Evolutionary conservation across 2,888 invertebrate species (phyloP).

Genomic region (Eristalinus aeneus): DNA sequence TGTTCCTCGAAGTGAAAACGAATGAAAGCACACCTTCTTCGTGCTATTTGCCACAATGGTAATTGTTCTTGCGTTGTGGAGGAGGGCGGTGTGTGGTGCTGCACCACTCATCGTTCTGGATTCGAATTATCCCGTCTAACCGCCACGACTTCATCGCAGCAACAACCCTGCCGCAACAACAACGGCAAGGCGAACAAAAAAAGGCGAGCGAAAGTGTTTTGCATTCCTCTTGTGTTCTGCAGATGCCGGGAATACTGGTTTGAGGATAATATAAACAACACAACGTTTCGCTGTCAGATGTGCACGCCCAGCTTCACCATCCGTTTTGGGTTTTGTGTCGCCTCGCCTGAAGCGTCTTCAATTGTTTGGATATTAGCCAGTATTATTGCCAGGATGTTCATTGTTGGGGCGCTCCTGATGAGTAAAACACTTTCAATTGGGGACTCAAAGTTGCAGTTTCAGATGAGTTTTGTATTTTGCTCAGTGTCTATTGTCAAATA

Average conservation of each 20-base stretch:
- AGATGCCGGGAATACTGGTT: conserved; percentile 50
- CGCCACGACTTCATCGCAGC: conserved; percentile 22
- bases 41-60: conserved; percentile 40
- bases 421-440: background rate
- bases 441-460: background rate
- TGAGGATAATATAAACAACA: conserved; percentile 34
- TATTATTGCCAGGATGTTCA: conserved; percentile 19
- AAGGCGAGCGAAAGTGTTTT: conserved; percentile 51
- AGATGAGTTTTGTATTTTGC: background rate
- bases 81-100: background rate
- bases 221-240: conserved; percentile 27
- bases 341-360: background rate
- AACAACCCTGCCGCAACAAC: background rate
- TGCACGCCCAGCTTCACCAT: background rate
- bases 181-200: conserved; percentile 1
- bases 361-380: conserved; percentile 42
- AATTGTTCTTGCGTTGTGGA: conserved; percentile 17
- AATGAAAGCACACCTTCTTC: conserved; percentile 45
- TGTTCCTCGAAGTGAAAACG: conserved; percentile 43
- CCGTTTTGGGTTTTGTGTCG: background rate
- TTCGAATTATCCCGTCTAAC: conserved; percentile 32
- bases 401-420: background rate
- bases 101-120: conserved; percentile 25
- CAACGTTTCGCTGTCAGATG: conserved; percentile 35
- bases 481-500: background rate